Evolutionary conservation across 2,888 invertebrate species (phyloP), one percentile per base, ranked within the genome.

Genomic region (Brachycybe producta): DNA sequence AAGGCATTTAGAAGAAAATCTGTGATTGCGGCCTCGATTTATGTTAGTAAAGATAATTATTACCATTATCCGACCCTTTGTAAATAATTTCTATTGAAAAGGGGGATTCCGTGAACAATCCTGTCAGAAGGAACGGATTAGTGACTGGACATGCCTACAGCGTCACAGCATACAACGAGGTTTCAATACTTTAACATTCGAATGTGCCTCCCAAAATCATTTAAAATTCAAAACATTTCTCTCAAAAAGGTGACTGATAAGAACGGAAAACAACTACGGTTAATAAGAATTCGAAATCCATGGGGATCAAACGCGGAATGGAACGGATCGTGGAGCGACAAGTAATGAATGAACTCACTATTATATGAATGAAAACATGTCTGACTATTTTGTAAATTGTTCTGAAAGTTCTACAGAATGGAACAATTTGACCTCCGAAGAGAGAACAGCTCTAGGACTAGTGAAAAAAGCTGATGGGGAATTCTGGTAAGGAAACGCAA

Each of bases 61-160:
- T n/a, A n/a, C n/a, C n/a, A n/a, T n/a, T n/a, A n/a, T n/a, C n/a
- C n/a, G n/a, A n/a, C n/a, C n/a, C n/a, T n/a, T 15, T 43, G 27
- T 42, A 17, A 17, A 23, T 19, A n/a, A 17, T 7, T n/a, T 23
- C 1, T n/a, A 8, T 44, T 11, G n/a, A 17, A 21, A 34, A 52
- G 48, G 52, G 48, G 8, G 48, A 48, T 23, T 17, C 35, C 3
- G 28, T 13, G 13, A 35, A n/a, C 8, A 43, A 53, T 34, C 26
- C 32, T 21, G 19, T 19, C 15, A 27, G 5, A 15, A 7, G 24
- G n/a, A 75, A 81, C 61, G 92, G 92, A 0, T 72, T 94, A 4
- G 83, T 94, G 54, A 76, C 83, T 38, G 92, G 92, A 0, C 94
- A 94, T 70, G 92, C 92, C 13, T 94, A 94, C 73, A 88, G 87